Conservation (phyloP, 2,888 invertebrate species). For the Phortica okadai region DNA sequence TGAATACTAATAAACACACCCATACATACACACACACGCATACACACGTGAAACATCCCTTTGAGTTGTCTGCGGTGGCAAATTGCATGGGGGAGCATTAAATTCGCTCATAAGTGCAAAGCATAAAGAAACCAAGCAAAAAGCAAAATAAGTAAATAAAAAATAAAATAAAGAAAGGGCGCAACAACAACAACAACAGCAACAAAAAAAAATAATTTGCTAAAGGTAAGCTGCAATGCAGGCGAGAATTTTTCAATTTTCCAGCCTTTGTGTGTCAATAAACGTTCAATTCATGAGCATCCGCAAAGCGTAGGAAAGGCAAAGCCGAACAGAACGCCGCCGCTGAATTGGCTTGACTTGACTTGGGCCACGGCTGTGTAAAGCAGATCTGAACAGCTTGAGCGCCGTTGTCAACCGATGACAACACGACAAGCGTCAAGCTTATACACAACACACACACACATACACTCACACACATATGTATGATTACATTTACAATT, state of each 20-base stretch:
- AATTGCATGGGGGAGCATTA: conserved; percentile 46
- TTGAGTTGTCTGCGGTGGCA: conserved; percentile 52
- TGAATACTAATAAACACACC: conserved; percentile 62
- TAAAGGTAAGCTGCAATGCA: conserved; percentile 46
- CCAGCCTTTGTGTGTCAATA: conserved; percentile 67
- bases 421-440: not conserved
- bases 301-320: conserved; percentile 49
- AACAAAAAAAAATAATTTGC: conserved; percentile 1
- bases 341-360: not conserved
- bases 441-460: conserved; percentile 16
- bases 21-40: conserved; percentile 46
- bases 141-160: conserved; percentile 3
- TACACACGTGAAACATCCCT: conserved; percentile 61
- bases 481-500: not conserved
- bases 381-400: too few relatives aligned
- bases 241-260: conserved; percentile 66
- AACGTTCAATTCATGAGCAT: conserved; percentile 69
- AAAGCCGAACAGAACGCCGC: not conserved
- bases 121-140: conserved; percentile 6
- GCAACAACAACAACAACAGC: conserved; percentile 20
- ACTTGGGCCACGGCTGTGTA: too few relatives aligned
- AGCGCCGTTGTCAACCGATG: conserved; percentile 26
- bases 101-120: conserved; percentile 17
- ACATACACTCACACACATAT: not conserved
- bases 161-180: conserved; percentile 10